phyloP scores from a whole-genome alignment of 2,113 vertebrate genomes.

The Myiopsitta monachus region DNA sequence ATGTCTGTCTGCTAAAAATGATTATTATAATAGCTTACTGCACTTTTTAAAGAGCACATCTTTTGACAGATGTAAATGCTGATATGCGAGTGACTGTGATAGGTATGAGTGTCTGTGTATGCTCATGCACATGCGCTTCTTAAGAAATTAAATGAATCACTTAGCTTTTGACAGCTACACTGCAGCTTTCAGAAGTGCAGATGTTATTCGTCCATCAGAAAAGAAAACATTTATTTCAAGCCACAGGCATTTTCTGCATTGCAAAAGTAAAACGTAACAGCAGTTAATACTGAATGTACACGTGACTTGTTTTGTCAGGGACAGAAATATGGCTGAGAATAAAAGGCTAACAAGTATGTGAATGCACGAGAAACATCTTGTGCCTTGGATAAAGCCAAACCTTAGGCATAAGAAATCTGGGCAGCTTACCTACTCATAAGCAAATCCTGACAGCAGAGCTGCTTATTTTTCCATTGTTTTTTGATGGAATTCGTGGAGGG shows the following conservation, averaged over 20 bases:
- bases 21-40: neutral
- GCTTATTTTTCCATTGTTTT: neutral
- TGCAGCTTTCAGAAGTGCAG: slow-evolving; percentile 63
- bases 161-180: slow-evolving; percentile 56
- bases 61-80: neutral
- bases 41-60: neutral
- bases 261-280: slow-evolving; percentile 52
- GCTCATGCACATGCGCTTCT: slow-evolving; percentile 28
- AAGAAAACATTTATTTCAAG: slow-evolving; percentile 75
- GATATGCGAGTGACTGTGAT: neutral
- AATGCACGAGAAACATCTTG: neutral
- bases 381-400: accelerated
- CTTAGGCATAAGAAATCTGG: neutral
- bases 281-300: slow-evolving; percentile 64
- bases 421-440: neutral
- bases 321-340: neutral
- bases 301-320: slow-evolving; percentile 25
- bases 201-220: slow-evolving; percentile 74
- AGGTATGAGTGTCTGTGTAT: neutral
- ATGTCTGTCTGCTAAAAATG: neutral
- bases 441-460: neutral
- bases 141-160: slow-evolving; percentile 53
- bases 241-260: slow-evolving; percentile 59
- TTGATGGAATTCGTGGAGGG: neutral
- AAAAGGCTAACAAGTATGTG: neutral